phyloP scores from a whole-genome alignment of 2,113 vertebrate genomes.

The Brienomyrus brachyistius region DNA sequence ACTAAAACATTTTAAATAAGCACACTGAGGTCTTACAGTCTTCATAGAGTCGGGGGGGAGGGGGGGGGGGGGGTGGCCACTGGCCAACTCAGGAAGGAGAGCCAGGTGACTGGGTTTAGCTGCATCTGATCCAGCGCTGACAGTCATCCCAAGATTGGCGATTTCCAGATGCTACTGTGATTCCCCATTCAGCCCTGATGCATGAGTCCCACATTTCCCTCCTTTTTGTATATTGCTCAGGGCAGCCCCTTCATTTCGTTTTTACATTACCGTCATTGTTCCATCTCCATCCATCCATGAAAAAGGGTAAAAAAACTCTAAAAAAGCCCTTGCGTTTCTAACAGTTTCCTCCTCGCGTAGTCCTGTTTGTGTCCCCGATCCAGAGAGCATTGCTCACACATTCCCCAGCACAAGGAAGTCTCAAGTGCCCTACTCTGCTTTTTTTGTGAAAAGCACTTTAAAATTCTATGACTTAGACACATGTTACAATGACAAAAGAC shows the following conservation, averaged over 20 bases:
- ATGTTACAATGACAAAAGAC: neutral
- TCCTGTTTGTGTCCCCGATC: neutral
- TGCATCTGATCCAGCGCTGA: neutral
- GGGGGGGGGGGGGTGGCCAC: neutral
- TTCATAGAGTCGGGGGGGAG: neutral
- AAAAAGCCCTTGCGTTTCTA: neutral
- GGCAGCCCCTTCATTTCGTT: neutral
- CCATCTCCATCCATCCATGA: neutral
- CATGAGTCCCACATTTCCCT: neutral
- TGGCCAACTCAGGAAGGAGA: neutral
- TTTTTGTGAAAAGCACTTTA: neutral
- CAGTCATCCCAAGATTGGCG: neutral
- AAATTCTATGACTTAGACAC: neutral
- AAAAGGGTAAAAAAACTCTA: neutral
- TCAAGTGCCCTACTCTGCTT: neutral
- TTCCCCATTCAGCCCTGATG: neutral
- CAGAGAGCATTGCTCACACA: neutral
- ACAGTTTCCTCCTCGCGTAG: neutral
- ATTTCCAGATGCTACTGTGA: neutral
- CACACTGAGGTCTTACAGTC: neutral
- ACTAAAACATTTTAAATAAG: neutral
- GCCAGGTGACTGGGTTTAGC: neutral
- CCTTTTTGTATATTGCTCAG: neutral
- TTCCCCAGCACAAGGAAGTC: neutral
- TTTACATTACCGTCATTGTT: neutral